A percentile compares a stretch with the other conserved stretches of the same genome.
Conservation (phyloP, 2,113 vertebrate species). For the Motacilla alba region DNA sequence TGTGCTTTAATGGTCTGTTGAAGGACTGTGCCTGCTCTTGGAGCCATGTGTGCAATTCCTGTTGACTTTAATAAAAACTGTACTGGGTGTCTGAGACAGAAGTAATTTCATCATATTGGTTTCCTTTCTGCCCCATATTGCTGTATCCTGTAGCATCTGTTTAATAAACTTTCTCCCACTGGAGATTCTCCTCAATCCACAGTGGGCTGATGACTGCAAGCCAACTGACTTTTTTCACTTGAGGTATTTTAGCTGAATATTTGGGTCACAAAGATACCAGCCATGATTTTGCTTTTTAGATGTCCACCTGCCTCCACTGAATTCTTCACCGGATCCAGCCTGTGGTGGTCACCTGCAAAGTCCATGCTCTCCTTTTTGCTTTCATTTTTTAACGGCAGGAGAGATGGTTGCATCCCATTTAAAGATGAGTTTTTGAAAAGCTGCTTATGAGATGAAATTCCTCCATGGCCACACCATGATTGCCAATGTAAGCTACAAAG, state of each 20-base stretch:
- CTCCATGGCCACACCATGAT: neutral
- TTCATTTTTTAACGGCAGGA: neutral
- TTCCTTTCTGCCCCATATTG: slow-evolving; percentile 27
- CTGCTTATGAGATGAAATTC: neutral
- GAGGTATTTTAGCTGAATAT: neutral
- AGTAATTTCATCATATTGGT: slow-evolving; percentile 26
- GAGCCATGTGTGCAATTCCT: neutral
- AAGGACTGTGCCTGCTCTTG: neutral
- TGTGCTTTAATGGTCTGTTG: neutral
- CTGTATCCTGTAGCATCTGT: slow-evolving; percentile 35
- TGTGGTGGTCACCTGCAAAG: neutral
- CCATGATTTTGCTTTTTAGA: neutral
- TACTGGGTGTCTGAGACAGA: neutral
- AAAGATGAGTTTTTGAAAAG: neutral
- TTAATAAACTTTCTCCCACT: slow-evolving; percentile 45
- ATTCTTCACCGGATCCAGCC: neutral
- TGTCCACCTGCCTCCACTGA: neutral
- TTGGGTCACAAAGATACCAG: neutral
- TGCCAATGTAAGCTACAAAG: neutral
- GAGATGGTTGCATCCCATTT: neutral
- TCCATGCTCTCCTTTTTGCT: neutral
- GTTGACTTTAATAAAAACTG: slow-evolving; percentile 43
- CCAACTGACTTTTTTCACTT: neutral
- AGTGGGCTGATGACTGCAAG: neutral
- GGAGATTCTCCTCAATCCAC: slow-evolving; percentile 1